Evolutionary conservation across 2,797 vertebrate genomes (phyloP).

Genomic region (Acomys russatus): DNA sequence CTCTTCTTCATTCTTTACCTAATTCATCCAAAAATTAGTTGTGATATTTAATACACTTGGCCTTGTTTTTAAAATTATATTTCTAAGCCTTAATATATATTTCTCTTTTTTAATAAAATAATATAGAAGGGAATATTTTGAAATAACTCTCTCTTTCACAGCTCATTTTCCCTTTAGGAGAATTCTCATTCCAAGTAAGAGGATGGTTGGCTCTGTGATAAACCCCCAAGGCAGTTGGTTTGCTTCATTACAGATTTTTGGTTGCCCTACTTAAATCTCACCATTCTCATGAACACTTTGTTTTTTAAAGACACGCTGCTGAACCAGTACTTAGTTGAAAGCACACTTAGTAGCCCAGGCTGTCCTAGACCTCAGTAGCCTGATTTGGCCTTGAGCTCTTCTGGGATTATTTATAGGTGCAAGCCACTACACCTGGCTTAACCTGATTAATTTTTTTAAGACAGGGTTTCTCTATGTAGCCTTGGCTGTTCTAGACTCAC

Average conservation of each 20-base stretch:
- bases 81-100: slow-evolving; percentile 49
- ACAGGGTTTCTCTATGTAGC: too few relatives aligned
- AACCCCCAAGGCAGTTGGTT: background rate
- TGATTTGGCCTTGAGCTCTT: background rate
- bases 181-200: slow-evolving; percentile 51
- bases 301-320: background rate
- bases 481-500: too few relatives aligned
- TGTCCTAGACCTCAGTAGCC: background rate
- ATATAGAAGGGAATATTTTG: slow-evolving; percentile 52
- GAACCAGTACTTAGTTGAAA: slow-evolving; percentile 7
- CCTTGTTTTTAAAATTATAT: slow-evolving; percentile 63
- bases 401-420: background rate
- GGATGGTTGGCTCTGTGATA: background rate
- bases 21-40: slow-evolving; percentile 54
- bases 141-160: slow-evolving; percentile 46
- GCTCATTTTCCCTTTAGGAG: slow-evolving; percentile 32
- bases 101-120: slow-evolving; percentile 36
- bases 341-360: background rate
- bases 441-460: slow-evolving; percentile 10
- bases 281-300: slow-evolving; percentile 40
- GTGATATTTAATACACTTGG: slow-evolving; percentile 62
- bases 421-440: background rate
- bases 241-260: slow-evolving; percentile 15
- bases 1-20: slow-evolving; percentile 53
- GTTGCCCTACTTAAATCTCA: slow-evolving; percentile 38